Conservation (phyloP, 2,888 invertebrate genomes). For the Lepas anatifera region DNA sequence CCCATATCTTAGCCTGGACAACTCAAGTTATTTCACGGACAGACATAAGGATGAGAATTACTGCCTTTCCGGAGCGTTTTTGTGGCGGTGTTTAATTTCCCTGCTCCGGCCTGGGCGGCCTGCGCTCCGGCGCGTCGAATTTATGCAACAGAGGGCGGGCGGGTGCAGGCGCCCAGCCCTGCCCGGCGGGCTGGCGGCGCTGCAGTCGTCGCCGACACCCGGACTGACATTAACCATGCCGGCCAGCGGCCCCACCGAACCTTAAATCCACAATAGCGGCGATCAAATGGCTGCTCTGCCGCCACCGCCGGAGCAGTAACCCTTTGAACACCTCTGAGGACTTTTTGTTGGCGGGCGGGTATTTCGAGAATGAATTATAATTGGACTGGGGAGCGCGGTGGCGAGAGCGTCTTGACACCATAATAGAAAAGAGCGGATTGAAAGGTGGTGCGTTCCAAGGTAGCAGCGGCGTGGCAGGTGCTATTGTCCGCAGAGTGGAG, state of each 20-base stretch:
- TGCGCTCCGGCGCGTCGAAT: background rate
- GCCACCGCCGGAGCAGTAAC: background rate
- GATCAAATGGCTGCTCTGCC: background rate
- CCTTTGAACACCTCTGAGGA: constrained; percentile 10
- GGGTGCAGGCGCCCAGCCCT: too few species aligned
- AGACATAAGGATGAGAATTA: constrained; percentile 12
- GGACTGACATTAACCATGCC: too few species aligned
- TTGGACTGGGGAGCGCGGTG: background rate
- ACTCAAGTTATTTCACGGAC: constrained; percentile 11
- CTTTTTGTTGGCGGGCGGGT: constrained; percentile 1
- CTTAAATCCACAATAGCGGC: background rate
- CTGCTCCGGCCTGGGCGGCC: background rate
- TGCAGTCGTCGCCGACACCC: too few species aligned
- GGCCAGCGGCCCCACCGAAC: too few species aligned
- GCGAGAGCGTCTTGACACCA: constrained; percentile 6
- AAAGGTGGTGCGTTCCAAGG: constrained; percentile 3
- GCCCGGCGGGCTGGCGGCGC: too few species aligned
- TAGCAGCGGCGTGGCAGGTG: constrained; percentile 4
- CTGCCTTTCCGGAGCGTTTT: constrained; percentile 5
- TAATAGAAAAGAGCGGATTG: constrained; percentile 4
- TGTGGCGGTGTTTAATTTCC: constrained; percentile 9
- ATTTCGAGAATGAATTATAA: constrained; percentile 11
- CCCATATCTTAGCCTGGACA: background rate
- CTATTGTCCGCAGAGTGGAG: constrained; percentile 6
- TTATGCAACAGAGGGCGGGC: background rate